Percentiles rank a stretch among this genome's conserved stretches.
Evolutionary conservation across 2,888 invertebrate genomes (phyloP).

Genomic region (Protodeltote pygarga): DNA sequence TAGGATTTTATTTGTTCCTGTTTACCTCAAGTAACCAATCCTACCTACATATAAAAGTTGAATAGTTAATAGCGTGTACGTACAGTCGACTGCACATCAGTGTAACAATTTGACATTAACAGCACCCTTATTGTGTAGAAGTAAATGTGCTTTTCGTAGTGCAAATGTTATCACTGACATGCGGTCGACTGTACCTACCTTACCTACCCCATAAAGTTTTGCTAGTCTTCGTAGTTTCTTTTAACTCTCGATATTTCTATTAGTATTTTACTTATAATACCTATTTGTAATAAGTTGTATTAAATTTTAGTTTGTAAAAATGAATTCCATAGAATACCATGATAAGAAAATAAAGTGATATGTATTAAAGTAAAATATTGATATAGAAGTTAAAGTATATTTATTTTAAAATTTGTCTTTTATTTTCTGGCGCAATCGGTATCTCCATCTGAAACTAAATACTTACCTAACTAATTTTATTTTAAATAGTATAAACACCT

Average conservation of each 20-base stretch:
- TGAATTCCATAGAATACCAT: slow-evolving; percentile 48
- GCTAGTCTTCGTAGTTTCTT: slow-evolving; percentile 65
- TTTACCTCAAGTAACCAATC: no score
- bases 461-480: no score
- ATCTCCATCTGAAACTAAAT: no score
- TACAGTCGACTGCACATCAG: no score
- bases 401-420: slow-evolving; percentile 43
- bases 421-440: slow-evolving; percentile 9
- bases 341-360: slow-evolving; percentile 50
- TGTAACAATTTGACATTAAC: neutral
- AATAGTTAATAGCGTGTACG: no score
- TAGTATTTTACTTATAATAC: slow-evolving; percentile 45
- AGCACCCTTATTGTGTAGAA: no score
- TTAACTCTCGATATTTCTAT: slow-evolving; percentile 37
- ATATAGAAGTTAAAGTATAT: slow-evolving; percentile 39
- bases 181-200: no score
- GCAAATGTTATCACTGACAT: no score
- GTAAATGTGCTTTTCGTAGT: no score
- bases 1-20: no score
- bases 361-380: slow-evolving; percentile 48
- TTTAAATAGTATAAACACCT: no score
- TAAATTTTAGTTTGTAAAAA: slow-evolving; percentile 42
- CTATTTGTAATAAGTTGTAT: slow-evolving; percentile 43
- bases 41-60: no score
- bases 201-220: slow-evolving; percentile 33